Base-by-base conservation (phyloP, 2,888 invertebrate genomes). In the Trichogramma dendrolimi region DNA sequence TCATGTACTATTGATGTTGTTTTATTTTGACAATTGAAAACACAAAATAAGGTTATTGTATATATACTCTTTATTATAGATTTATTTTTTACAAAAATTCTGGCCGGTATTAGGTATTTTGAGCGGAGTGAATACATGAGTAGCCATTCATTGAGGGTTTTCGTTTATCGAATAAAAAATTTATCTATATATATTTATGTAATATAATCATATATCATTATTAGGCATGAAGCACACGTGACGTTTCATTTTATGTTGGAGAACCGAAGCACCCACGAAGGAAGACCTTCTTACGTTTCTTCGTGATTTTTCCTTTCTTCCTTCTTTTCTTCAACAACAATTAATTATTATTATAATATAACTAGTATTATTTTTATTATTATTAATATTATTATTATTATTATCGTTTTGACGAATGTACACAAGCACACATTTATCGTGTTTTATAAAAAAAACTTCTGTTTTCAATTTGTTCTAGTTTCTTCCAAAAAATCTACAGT, bases 221-320 rank as follows among this genome's bases (percentile, higher is more conserved):
- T 63, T 54, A 66, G 65, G 61, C 63, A 52, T 59, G 61, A 66
- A 66, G 63, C 63, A 63, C 60, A 63, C 59, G 63, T 66, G 65
- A 66, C 65, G 61, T 55, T 57, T 64, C 48, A 11, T 46, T 55
- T 59, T 61, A 49, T 63, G 52, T 57, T 53, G 55, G 60, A 62
- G 60, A 65, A 62, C 62, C 61, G 62, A 65, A 65, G 62, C 65
- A 65, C 65, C 63, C 63, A 60, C 58, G 48, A 61, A 60, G 65
- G 65, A 66, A 66, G 65, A 66, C 63, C 65, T 63, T 61, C 63
- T 47, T 61, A 63, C 14, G 58, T 44, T 46, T 46, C n/a, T 46
- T 46, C 46, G n/a, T 46, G n/a, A 10, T 10, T 46, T 46, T 46
- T 46, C 2, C n/a, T 46, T 3, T 3, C 10, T 46, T 46, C n/a